Conservation (phyloP, 1,140 invertebrate genomes). For the Nasonia vitripennis region DNA sequence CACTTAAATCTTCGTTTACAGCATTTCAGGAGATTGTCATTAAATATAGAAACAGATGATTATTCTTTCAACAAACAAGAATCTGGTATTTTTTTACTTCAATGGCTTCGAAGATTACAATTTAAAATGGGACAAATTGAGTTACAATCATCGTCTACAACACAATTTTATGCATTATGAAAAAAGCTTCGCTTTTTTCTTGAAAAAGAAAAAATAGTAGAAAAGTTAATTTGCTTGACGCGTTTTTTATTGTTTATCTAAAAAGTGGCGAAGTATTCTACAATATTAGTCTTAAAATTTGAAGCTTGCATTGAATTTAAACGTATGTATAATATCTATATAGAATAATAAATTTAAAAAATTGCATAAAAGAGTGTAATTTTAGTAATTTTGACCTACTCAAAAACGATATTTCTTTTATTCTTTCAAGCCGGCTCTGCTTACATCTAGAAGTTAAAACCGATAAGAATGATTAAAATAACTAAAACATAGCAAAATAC, state of each 20-base stretch:
- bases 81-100: conserved; percentile 78
- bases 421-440: too few species aligned
- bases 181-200: not conserved
- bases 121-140: conserved; percentile 99
- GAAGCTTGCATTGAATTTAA: not conserved
- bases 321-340: not conserved
- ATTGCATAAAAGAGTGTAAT: too few species aligned
- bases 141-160: conserved; percentile 94
- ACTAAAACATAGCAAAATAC: too few species aligned
- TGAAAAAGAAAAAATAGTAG: too few species aligned
- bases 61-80: conserved; percentile 67
- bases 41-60: conserved; percentile 64
- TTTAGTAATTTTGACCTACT: too few species aligned
- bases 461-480: too few species aligned
- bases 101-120: conserved; percentile 94
- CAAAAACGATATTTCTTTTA: too few species aligned
- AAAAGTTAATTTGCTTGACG: too few species aligned
- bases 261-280: not conserved
- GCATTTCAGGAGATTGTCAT: conserved; percentile 86
- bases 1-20: conserved; percentile 93
- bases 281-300: not conserved
- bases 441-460: too few species aligned
- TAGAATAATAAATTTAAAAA: too few species aligned
- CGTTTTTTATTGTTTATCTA: too few species aligned
- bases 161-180: conserved; percentile 90